Base-by-base conservation (phyloP, 2,888 invertebrate genomes). In the Aplocera efformata region DNA sequence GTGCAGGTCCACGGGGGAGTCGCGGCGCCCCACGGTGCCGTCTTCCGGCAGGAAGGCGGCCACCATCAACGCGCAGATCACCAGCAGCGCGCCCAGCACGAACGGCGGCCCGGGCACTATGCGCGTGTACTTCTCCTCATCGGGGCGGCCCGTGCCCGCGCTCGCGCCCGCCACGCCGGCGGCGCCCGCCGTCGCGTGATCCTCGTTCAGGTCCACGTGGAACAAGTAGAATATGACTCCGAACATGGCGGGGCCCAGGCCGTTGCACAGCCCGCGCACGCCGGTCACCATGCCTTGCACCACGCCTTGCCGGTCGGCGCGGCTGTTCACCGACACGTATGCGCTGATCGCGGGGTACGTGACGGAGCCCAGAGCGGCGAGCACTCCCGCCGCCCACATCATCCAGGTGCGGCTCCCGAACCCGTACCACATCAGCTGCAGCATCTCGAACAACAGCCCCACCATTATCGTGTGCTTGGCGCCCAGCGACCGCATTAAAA, bases 271-370 rank as follows among this genome's bases (percentile, higher is more conserved):
- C 0, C 99, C 99, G 50, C 99, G 90, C 91, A 99, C 98, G 7
- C 99, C 99, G 0, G 99, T 99, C 33, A 99, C 97, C 93, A 99
- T 97, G 50, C 99, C 99, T 86, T 98, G 98, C 44, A 96, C 96
- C 22, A 96, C 92, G 42, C 95, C 99, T 89, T 99, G 99, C 68
- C 98, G 94, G 80, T 99, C 99, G n/a, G 96, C 94, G 67, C 97
- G 95, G 53, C 98, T 97, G 83, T 98, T 98, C 69, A 98, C 96
- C 7, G 98, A 98, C 38, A 98, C 98, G 83, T 98, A 99, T 23
- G 99, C 97, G 79, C 98, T 98, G 71, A 99, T 99, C 38, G 99
- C 98, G 22, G 99, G 99, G 89, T 99, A 99, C 2, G 98, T 98
- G 60, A 99, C 94, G 56, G 97, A 97, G 48, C 97, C 98, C 59